Evolutionary conservation across 2,797 vertebrate species (phyloP), one percentile per base, ranked within the genome.

Genomic region (Rousettus madagascariensis): DNA sequence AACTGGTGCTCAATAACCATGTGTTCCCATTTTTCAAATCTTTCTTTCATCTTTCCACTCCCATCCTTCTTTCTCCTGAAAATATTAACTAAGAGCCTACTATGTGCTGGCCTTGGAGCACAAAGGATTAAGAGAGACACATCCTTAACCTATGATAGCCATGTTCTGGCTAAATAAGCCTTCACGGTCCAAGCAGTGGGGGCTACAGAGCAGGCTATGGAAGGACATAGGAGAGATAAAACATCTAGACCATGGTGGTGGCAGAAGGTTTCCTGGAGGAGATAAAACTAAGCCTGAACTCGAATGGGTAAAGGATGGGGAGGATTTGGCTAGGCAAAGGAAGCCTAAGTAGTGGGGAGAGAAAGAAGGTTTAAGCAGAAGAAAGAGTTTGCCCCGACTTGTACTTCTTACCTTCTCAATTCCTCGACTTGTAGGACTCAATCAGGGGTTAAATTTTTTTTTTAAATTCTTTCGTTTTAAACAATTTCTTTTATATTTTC

Each of bases 401-500:
- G 15, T 3, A 7, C 1, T 17, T 38, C 26, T 38, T 33, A 43
- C 51, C 65, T 65, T 36, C 36, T 65, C 69, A 26, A 6, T 20
- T 22, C 30, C 71, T 28, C 3, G 26, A 22, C 38, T 49, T 28
- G 16, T 8, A 51, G n/a, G 22, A 28, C 16, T 65, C 59, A 80
- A 41, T 11, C 0, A 24, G 26, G 24, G 36, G 11, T 33, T 41
- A 51, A 49, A 38, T 38, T 38, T 53, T 85, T 83, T 30, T 15
- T 4, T 19, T 11, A 65, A 38, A 38, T 57, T 55, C 87, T 38
- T 79, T 89, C n/a, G 86, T 61, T 88, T 5, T 8, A 49, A 75
- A 91, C 63, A 66, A 66, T 49, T 55, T 66, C 26, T 92, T 90
- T 53, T 72, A 28, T 15, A 59, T 82, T 85, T 95, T 75, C 53